Conservation (phyloP, 2,797 vertebrate genomes). For the Neosilurus hyrtlii region DNA sequence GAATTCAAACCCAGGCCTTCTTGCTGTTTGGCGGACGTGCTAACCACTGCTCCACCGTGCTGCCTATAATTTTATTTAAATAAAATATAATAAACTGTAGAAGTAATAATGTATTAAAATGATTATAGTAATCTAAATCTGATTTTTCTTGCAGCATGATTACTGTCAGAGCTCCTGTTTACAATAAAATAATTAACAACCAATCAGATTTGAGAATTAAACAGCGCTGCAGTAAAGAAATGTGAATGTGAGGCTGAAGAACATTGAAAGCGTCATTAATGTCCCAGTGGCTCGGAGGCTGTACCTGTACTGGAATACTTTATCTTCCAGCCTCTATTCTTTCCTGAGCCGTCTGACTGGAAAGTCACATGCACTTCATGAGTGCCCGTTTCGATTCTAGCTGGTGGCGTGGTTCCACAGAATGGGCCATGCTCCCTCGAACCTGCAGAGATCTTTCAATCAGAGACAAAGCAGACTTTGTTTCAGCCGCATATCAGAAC, state of each 20-base stretch:
- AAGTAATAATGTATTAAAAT: background rate
- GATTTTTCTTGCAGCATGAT: background rate
- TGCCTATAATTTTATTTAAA: no score
- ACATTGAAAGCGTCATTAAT: background rate
- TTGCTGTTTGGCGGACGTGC: no score
- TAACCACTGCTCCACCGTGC: no score
- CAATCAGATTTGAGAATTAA: background rate
- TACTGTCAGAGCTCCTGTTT: background rate
- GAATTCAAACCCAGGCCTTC: no score
- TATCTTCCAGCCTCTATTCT: slow-evolving; percentile 81
- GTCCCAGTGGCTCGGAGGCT: background rate
- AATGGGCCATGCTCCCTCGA: slow-evolving; percentile 73
- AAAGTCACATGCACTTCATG: slow-evolving; percentile 71
- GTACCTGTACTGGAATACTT: slow-evolving; percentile 68
- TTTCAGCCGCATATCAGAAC: slow-evolving; percentile 24
- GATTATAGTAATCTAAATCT: background rate
- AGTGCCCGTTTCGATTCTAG: slow-evolving; percentile 74
- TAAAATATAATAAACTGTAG: no score
- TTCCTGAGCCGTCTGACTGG: slow-evolving; percentile 72
- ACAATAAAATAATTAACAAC: background rate
- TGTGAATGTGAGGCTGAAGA: background rate
- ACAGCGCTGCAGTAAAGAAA: background rate
- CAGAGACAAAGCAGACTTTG: slow-evolving; percentile 35
- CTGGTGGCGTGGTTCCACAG: slow-evolving; percentile 73
- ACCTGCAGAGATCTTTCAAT: slow-evolving; percentile 72